These are phyloP conservation scores for Apeltes quadracus DNA, from an alignment of 2,113 vertebrate species.

Conservation along the genomic window DNA sequence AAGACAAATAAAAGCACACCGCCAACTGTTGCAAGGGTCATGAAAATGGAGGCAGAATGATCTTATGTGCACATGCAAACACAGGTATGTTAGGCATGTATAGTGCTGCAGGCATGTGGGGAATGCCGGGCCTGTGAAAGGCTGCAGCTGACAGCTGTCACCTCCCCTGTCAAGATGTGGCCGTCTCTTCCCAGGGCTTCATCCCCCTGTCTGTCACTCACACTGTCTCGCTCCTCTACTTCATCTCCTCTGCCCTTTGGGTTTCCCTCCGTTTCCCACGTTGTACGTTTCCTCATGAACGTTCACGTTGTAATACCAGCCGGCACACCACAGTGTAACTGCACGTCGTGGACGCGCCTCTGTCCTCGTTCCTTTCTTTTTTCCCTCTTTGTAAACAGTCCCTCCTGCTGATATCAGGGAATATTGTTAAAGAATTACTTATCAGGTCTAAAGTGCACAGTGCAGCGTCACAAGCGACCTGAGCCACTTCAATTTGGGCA, in stretches of 20 bases:
- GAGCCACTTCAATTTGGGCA: neutral
- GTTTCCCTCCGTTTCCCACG: neutral
- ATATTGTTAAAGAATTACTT: slow-evolving; percentile 33
- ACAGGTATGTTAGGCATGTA: slow-evolving; percentile 58
- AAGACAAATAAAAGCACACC: neutral
- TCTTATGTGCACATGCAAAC: slow-evolving; percentile 36
- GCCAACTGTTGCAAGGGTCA: slow-evolving; percentile 20
- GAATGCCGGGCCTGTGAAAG: slow-evolving; percentile 61
- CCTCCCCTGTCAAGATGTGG: slow-evolving; percentile 50
- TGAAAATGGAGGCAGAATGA: slow-evolving; percentile 31
- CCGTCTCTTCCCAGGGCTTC: slow-evolving; percentile 50
- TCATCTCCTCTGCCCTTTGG: slow-evolving; percentile 5
- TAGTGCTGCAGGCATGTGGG: slow-evolving; percentile 60
- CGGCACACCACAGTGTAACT: neutral
- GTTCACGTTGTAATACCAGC: slow-evolving; percentile 1
- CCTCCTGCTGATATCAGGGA: slow-evolving; percentile 16
- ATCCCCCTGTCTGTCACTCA: slow-evolving; percentile 33
- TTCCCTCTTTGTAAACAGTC: slow-evolving; percentile 3
- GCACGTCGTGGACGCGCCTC: slow-evolving; percentile 20
- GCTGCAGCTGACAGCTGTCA: slow-evolving; percentile 73
- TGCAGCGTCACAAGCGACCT: slow-evolving; percentile 1
- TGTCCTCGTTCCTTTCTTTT: neutral
- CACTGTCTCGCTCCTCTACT: neutral
- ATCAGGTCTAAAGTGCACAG: slow-evolving; percentile 47
- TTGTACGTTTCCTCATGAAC: neutral